A percentile compares a stretch with the other conserved stretches of the same genome.
These are phyloP conservation scores for Nothoprocta perdicaria DNA, from an alignment of 2,113 vertebrate genomes.

Conservation along the genomic window DNA sequence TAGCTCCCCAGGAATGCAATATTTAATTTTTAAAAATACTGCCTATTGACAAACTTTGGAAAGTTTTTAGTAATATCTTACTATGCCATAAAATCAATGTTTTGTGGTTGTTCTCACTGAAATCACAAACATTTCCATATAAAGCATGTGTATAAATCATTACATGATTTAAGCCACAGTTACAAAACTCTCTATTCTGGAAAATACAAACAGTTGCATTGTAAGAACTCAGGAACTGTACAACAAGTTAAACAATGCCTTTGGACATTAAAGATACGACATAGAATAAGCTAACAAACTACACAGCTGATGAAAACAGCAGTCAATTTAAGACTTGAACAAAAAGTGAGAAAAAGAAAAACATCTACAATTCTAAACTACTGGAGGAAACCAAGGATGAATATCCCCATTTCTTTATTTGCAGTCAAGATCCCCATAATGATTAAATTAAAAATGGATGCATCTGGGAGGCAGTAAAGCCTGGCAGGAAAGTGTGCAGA, in stretches of 20 bases:
- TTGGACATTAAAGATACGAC: conserved; percentile 61
- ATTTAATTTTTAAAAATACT: not conserved
- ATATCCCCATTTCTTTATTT: conserved; percentile 53
- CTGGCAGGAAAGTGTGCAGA: not conserved
- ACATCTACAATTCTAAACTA: conserved; percentile 63
- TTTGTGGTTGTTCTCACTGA: not conserved
- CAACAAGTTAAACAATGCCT: conserved; percentile 64
- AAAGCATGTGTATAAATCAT: conserved; percentile 53
- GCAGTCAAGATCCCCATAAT: not conserved
- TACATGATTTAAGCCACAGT: conserved; percentile 46
- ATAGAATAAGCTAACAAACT: conserved; percentile 58
- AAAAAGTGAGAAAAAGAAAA: conserved; percentile 61
- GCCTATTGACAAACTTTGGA: not conserved
- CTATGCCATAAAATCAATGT: conserved; percentile 9
- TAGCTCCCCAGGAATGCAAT: not conserved
- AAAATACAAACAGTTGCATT: conserved; percentile 57
- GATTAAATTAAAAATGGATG: conserved; percentile 19
- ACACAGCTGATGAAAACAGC: conserved; percentile 64
- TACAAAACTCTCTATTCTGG: conserved; percentile 8
- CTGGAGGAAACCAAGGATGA: conserved; percentile 50
- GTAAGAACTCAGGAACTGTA: conserved; percentile 62
- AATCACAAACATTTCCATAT: conserved; percentile 18
- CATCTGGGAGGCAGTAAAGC: not conserved
- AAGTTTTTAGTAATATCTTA: conserved; percentile 25
- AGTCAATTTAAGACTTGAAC: conserved; percentile 54